phyloP scores from a whole-genome alignment of 2,888 invertebrate genomes.

The Macropis europaea region DNA sequence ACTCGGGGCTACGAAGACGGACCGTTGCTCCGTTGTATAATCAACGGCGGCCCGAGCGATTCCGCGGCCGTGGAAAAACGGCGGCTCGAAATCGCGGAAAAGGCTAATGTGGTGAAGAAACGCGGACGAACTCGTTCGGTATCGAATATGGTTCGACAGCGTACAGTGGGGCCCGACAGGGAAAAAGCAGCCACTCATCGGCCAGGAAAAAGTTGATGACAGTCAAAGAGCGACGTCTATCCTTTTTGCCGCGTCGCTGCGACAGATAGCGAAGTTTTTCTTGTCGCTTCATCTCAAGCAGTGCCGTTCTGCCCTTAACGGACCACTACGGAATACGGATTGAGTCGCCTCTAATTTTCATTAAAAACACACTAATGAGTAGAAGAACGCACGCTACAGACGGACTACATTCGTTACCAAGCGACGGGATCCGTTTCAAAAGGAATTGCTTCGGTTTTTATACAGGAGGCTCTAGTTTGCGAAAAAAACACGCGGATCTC shows the following conservation, averaged over 20 bases:
- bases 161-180: constrained; percentile 23
- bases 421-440: constrained; percentile 9
- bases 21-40: constrained; percentile 45
- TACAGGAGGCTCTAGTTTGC: not conserved
- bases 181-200: constrained; percentile 51
- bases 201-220: constrained; percentile 50
- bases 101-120: constrained; percentile 65
- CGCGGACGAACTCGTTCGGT: constrained; percentile 54
- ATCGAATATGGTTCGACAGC: constrained; percentile 51
- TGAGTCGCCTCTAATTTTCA: constrained; percentile 53
- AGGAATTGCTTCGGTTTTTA: constrained; percentile 22
- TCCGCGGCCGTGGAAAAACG: constrained; percentile 56
- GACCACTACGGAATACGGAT: constrained; percentile 44
- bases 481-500: constrained; percentile 12
- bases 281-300: constrained; percentile 43
- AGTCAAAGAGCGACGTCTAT: constrained; percentile 44
- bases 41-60: constrained; percentile 30
- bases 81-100: constrained; percentile 47
- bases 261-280: constrained; percentile 51
- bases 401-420: constrained; percentile 32
- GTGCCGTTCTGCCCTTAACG: constrained; percentile 30
- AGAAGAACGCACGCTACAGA: constrained; percentile 20
- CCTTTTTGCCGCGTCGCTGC: constrained; percentile 45
- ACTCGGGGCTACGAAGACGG: constrained; percentile 5
- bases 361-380: constrained; percentile 40